Evolutionary conservation across 2,113 vertebrate genomes (phyloP).

Genomic region (Carassius auratus): DNA sequence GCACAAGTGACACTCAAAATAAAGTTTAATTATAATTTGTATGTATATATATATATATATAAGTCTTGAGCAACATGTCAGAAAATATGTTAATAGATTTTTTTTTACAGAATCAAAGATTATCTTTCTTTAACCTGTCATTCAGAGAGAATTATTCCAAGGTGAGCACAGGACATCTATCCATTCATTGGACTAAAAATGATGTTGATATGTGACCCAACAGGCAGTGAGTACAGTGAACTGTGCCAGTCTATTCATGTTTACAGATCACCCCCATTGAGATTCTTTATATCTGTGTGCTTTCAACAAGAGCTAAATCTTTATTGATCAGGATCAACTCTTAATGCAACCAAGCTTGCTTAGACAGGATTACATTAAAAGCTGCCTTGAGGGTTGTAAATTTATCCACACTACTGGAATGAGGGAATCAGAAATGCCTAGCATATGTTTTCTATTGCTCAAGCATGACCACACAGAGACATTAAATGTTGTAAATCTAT

Average conservation of each 20-base stretch:
- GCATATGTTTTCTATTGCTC: conserved; percentile 3
- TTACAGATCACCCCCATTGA: not conserved
- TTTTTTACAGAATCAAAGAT: not conserved
- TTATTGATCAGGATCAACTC: conserved; percentile 41
- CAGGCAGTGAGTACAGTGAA: conserved; percentile 7
- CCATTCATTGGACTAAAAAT: not conserved
- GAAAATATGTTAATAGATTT: too few species aligned
- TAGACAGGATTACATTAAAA: conserved; percentile 36
- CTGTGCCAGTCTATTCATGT: not conserved
- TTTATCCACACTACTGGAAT: conserved; percentile 24
- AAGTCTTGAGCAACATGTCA: too few species aligned
- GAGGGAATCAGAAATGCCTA: not conserved
- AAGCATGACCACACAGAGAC: not conserved
- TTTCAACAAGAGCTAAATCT: conserved; percentile 23
- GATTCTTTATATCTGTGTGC: conserved; percentile 1
- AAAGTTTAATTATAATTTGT: too few species aligned
- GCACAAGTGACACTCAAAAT: too few species aligned
- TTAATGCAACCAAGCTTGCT: conserved; percentile 25
- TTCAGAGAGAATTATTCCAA: not conserved
- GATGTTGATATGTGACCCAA: not conserved
- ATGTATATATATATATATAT: too few species aligned
- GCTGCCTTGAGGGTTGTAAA: conserved; percentile 29
- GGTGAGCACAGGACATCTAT: not conserved
- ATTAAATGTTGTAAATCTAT: not conserved
- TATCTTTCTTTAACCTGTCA: not conserved